Base-by-base conservation (phyloP, 1,140 invertebrate genomes). In the Cherax destructor region DNA sequence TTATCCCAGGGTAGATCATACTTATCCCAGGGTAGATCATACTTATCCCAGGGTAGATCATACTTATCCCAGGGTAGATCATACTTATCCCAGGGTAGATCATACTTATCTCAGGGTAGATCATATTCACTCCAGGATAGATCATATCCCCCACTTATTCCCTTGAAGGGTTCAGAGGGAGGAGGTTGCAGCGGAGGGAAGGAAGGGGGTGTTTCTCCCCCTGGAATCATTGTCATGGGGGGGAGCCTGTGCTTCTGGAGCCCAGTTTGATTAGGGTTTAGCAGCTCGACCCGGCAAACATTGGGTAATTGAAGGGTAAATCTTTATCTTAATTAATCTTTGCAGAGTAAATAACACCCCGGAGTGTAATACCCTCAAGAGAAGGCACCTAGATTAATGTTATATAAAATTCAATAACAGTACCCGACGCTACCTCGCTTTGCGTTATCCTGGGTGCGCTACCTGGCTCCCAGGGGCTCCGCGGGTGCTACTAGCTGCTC, bases 281-380 rank as follows among this genome's bases (percentile, higher is more conserved):
- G 80, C 74, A 83, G 50, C 88, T 41, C 69, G 1, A 47, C 88
- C 88, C 80, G 65, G 88, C 80, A 89, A 89, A 89, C 88, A 89
- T 89, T 83, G 72, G 80, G 88, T 89, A 89, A 89, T 89, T 89
- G 88, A 89, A 89, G 80, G 50, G n/a, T 24, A 61, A 80, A 89
- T 89, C 88, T 89, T 89, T 89, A 89, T 89, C 88, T 83, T 89
- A 89, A 89, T 89, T 89, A 89, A 89, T 89, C 88, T 89, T 89
- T 89, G 80, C 88, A 83, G 56, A 77, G 88, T 89, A 89, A 89
- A 89, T 89, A 89, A 89, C 79, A 89, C 65, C 72, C 50, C 50
- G 21, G 88, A 89, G 80, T 83, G 88, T 83, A 83, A 89, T 83
- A 61, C 88, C 88, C 88, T 89, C 79, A 83, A 77, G 88, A 89